Evolutionary conservation across 2,888 invertebrate species (phyloP).

Genomic region (Mesorhabditis belari): DNA sequence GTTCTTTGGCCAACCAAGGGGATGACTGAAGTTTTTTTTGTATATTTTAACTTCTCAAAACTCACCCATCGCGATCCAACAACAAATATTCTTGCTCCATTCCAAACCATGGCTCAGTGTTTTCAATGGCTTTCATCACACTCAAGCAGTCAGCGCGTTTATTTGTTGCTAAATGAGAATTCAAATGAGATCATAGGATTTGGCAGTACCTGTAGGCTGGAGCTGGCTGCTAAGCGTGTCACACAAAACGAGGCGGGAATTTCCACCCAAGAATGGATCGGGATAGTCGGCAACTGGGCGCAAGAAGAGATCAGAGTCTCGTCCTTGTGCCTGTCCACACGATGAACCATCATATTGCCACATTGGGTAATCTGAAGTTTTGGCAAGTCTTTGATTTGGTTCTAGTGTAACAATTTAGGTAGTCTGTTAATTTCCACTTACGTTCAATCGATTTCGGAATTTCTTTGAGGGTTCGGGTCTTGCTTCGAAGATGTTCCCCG

Average conservation of each 20-base stretch:
- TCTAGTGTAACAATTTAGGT: too few relatives aligned
- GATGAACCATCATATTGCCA: conserved; percentile 95
- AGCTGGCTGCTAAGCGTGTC: conserved; percentile 74
- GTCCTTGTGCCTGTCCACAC: conserved; percentile 66
- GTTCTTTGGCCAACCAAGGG: conserved; percentile 52
- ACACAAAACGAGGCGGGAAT: conserved; percentile 41
- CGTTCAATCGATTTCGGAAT: neutral
- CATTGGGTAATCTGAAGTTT: conserved; percentile 64
- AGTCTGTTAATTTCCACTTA: neutral
- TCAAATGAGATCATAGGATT: neutral
- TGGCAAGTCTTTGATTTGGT: neutral
- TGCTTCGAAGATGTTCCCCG: neutral
- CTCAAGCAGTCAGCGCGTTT: conserved; percentile 54
- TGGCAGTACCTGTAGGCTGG: conserved; percentile 67
- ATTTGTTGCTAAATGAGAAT: conserved; percentile 51
- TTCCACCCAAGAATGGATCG: conserved; percentile 46
- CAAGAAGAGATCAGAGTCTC: conserved; percentile 55
- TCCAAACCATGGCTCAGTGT: conserved; percentile 57
- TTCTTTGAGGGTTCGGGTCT: neutral
- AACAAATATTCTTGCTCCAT: conserved; percentile 60
- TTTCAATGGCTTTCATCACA: conserved; percentile 54
- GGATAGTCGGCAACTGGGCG: conserved; percentile 37
- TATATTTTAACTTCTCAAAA: neutral
- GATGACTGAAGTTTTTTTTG: conserved; percentile 14
- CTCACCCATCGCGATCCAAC: conserved; percentile 52